Evolutionary conservation across 1,140 invertebrate species (phyloP).

Genomic region (Muscidifurax raptorellus): DNA sequence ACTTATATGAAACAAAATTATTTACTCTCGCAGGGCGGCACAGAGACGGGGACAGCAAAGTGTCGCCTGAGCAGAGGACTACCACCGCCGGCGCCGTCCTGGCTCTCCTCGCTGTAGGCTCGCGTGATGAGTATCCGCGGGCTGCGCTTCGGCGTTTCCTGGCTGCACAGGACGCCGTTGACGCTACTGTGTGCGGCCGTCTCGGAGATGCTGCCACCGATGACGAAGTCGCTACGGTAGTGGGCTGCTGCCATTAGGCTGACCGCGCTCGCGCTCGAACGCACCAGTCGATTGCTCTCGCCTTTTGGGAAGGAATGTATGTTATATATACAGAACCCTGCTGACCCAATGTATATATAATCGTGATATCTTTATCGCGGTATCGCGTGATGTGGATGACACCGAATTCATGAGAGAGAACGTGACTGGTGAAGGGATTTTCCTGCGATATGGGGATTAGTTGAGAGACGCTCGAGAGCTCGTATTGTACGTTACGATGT

Average conservation of each 20-base stretch:
- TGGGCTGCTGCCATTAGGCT: conserved; percentile 65
- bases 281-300: conserved; percentile 63
- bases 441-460: no score
- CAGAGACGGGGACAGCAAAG: conserved; percentile 50
- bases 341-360: no score
- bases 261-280: conserved; percentile 68
- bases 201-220: conserved; percentile 14
- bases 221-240: conserved; percentile 65
- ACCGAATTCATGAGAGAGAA: background rate
- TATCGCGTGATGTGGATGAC: background rate
- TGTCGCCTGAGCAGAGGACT: conserved; percentile 65
- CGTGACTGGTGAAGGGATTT: background rate
- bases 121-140: conserved; percentile 83
- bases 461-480: no score
- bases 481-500: no score
- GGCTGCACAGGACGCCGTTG: conserved; percentile 53
- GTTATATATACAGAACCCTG: no score
- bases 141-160: conserved; percentile 75
- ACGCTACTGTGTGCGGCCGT: background rate
- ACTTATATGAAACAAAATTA: background rate
- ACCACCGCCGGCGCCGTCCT: conserved; percentile 63
- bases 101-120: conserved; percentile 82
- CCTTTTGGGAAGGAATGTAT: conserved; percentile 48
- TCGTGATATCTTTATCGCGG: background rate
- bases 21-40: conserved; percentile 65